Conservation (phyloP, 2,113 vertebrate species). For the Monarcha castaneiventris region DNA sequence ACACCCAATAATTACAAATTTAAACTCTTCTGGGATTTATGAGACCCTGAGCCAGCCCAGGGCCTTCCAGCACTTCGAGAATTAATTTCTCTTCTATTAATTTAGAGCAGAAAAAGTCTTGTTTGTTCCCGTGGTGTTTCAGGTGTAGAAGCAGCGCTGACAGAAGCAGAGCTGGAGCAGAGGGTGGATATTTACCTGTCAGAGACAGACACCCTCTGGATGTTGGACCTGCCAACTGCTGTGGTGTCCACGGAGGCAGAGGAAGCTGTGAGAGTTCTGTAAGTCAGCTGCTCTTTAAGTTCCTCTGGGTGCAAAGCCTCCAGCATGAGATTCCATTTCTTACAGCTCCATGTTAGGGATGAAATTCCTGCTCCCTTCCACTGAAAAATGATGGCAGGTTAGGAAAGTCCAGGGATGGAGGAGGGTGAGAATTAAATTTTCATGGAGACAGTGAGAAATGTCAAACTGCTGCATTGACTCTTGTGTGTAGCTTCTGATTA, state of each 20-base stretch:
- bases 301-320: not conserved
- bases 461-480: not conserved
- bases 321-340: not conserved
- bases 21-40: not conserved
- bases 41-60: not conserved
- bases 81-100: not conserved
- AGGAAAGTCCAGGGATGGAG: not conserved
- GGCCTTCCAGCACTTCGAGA: not conserved
- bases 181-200: conserved; percentile 71
- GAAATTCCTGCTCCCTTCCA: not conserved
- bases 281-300: not conserved
- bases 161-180: conserved; percentile 75
- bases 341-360: not conserved
- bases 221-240: conserved; percentile 77
- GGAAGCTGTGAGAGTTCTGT: conserved; percentile 76
- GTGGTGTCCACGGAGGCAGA: conserved; percentile 75
- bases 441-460: not conserved
- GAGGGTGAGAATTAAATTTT: not conserved
- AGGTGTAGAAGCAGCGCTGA: conserved; percentile 72
- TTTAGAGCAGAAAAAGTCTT: not conserved
- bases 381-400: not conserved
- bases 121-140: not conserved
- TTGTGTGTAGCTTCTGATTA: not conserved
- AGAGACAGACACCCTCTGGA: conserved; percentile 78
- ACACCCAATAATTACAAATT: not conserved